Percentiles rank a stretch among this genome's conserved stretches.
Conservation (phyloP, 2,797 vertebrate genomes). For the Rhynchonycteris naso region DNA sequence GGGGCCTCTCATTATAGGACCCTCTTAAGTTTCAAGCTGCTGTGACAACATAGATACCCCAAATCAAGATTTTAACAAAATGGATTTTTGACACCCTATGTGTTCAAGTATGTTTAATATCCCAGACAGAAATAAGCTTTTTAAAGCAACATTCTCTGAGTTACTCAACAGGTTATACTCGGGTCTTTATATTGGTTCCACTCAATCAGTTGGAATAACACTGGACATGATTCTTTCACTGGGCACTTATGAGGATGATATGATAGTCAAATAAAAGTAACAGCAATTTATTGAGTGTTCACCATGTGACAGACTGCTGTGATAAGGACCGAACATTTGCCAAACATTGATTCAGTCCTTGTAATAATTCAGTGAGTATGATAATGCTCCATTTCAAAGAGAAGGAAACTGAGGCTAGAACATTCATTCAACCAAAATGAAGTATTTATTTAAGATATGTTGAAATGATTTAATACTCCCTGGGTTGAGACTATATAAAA, state of each 20-base stretch:
- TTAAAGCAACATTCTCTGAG: neutral
- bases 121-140: constrained; percentile 38
- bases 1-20: constrained; percentile 61
- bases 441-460: neutral
- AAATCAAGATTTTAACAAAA: constrained; percentile 64
- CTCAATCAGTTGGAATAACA: neutral
- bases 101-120: constrained; percentile 37
- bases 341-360: neutral
- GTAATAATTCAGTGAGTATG: neutral
- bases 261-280: constrained; percentile 18
- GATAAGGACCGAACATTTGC: neutral
- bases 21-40: constrained; percentile 45
- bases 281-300: neutral
- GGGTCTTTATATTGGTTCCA: neutral
- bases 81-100: constrained; percentile 26
- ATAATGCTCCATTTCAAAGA: constrained; percentile 50
- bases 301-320: neutral
- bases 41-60: constrained; percentile 65
- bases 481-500: neutral
- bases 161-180: neutral
- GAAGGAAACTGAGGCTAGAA: constrained; percentile 38
- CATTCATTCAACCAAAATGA: neutral
- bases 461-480: neutral
- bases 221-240: neutral
- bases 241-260: neutral